phyloP scores from a whole-genome alignment of 2,113 vertebrate species.

The Procapra przewalskii region DNA sequence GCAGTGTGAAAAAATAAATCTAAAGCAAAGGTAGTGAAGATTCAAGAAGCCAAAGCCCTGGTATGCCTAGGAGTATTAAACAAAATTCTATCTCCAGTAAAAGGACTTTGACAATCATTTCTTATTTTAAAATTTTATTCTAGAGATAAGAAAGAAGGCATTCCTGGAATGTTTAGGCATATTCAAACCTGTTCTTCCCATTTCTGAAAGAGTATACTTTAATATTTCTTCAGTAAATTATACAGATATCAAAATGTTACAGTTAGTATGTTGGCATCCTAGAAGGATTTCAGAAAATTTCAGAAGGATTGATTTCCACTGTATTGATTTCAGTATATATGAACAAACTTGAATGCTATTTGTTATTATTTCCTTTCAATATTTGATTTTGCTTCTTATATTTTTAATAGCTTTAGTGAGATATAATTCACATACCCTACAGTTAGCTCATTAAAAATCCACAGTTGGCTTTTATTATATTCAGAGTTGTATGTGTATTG shows the following conservation, averaged over 20 bases:
- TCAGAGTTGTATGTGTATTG: not conserved
- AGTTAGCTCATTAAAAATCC: not conserved
- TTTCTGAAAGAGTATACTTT: not conserved
- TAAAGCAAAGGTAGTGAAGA: constrained; percentile 8
- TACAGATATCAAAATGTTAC: not conserved
- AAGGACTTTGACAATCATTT: not conserved
- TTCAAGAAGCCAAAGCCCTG: not conserved
- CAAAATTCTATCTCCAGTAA: not conserved
- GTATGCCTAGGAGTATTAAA: not conserved
- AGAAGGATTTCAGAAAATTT: not conserved
- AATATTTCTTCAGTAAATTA: constrained; percentile 35
- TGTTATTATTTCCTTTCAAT: constrained; percentile 5
- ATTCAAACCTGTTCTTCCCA: not conserved
- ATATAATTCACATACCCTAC: not conserved
- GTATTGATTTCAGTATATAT: not conserved
- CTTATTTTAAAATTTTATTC: not conserved
- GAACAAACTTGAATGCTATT: not conserved
- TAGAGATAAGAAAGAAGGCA: not conserved
- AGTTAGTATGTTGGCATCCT: not conserved
- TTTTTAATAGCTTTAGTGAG: constrained; percentile 8
- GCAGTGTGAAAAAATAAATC: constrained; percentile 1
- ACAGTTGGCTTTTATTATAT: not conserved
- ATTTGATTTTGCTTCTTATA: constrained; percentile 29
- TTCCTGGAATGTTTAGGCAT: constrained; percentile 1
- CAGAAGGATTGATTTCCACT: too few relatives aligned